Conservation (phyloP, 23 tunicate genomes). For the Ciona savignyi region DNA sequence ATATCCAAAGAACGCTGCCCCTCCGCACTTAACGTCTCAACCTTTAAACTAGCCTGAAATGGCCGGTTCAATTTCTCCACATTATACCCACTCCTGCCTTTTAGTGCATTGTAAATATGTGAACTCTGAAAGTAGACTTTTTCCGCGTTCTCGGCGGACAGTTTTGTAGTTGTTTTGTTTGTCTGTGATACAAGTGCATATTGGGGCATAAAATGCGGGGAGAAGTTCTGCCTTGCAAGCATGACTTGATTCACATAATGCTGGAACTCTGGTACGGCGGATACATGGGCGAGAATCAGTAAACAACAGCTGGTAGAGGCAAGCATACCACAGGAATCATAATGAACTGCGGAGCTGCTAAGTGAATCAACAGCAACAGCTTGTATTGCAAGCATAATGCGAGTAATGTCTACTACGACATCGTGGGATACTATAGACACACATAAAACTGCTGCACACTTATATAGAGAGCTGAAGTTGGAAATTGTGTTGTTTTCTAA, state of each 20-base stretch:
- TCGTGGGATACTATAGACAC: constrained; percentile 58
- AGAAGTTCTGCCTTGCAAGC: constrained; percentile 1
- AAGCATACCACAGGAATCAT: constrained; percentile 7
- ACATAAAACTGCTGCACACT: constrained; percentile 46
- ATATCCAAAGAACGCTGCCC: constrained; percentile 44
- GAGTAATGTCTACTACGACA: constrained; percentile 38
- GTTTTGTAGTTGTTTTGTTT: neutral
- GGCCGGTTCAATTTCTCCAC: constrained; percentile 61
- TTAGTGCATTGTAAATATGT: constrained; percentile 35
- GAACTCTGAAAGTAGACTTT: constrained; percentile 21
- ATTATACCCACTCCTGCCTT: constrained; percentile 50
- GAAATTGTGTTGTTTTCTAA: constrained; percentile 37
- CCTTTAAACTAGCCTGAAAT: constrained; percentile 27
- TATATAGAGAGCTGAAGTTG: constrained; percentile 35
- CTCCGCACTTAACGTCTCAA: constrained; percentile 49
- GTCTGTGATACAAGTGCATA: neutral
- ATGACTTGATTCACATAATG: constrained; percentile 51
- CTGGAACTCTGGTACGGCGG: constrained; percentile 63
- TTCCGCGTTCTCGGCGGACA: neutral
- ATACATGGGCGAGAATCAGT: constrained; percentile 51
- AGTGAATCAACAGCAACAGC: constrained; percentile 17
- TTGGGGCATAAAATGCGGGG: constrained; percentile 27
- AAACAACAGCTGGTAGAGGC: constrained; percentile 32
- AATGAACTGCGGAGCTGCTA: neutral
- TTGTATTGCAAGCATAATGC: constrained; percentile 44